These are phyloP conservation scores for Diadophis punctatus DNA, from an alignment of 2,113 vertebrate species.

Conservation along the genomic window DNA sequence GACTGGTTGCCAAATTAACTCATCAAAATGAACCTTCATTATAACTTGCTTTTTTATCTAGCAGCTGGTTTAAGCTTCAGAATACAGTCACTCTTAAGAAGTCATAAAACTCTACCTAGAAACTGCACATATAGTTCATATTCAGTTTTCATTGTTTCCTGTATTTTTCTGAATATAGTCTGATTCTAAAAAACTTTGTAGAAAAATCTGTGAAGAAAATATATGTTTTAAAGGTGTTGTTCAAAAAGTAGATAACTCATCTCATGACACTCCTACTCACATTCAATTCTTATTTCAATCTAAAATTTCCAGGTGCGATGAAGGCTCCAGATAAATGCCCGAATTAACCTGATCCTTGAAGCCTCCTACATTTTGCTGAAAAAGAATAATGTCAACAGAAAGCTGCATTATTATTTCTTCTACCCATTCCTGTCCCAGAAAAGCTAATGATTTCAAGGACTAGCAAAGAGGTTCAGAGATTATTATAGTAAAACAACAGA, in stretches of 20 bases:
- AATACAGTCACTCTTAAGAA: neutral
- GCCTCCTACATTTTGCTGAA: neutral
- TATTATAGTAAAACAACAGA: neutral
- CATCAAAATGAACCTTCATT: slow-evolving; percentile 34
- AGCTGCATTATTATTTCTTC: neutral
- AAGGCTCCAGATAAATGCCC: neutral
- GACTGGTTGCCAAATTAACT: slow-evolving; percentile 15
- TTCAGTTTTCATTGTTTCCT: rapidly evolving
- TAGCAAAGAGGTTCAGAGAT: neutral
- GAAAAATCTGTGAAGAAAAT: neutral
- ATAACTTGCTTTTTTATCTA: slow-evolving; percentile 32
- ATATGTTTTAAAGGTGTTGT: neutral
- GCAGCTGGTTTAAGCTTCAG: neutral
- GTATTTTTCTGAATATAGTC: neutral
- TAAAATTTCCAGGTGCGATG: neutral
- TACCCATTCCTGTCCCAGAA: neutral
- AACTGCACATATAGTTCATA: neutral
- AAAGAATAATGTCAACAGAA: neutral
- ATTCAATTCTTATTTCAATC: neutral
- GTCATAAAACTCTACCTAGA: neutral
- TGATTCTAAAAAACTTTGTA: neutral
- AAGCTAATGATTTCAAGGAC: neutral
- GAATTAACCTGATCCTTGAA: neutral
- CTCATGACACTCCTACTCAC: neutral
- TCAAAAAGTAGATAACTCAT: neutral